These are phyloP conservation scores for Cardinalis cardinalis DNA, from an alignment of 2,113 vertebrate species.

Conservation along the genomic window DNA sequence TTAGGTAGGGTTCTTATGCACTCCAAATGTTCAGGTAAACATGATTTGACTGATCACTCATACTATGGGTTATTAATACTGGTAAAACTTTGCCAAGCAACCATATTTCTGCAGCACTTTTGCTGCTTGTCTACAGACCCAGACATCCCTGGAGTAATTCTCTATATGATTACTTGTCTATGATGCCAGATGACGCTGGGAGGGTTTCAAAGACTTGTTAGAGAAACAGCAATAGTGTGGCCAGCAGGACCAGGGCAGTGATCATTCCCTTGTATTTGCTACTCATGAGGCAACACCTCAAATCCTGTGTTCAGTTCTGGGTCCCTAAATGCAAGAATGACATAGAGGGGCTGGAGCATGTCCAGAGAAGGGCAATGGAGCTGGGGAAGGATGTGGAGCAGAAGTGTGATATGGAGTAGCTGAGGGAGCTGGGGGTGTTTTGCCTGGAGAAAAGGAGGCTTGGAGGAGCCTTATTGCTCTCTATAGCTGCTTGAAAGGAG, in stretches of 20 bases:
- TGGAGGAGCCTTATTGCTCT: background rate
- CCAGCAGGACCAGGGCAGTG: background rate
- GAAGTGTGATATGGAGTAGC: fast-evolving
- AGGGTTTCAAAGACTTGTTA: background rate
- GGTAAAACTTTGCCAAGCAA: background rate
- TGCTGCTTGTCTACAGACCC: background rate
- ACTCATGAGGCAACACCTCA: background rate
- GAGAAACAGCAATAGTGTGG: background rate
- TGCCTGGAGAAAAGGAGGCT: background rate
- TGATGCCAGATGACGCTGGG: background rate
- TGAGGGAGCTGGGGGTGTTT: background rate
- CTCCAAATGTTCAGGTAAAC: background rate
- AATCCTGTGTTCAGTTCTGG: background rate
- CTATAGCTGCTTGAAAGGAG: background rate
- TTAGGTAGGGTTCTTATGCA: background rate
- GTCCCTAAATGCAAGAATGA: background rate
- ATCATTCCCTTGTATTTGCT: fast-evolving
- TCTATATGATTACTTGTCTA: background rate
- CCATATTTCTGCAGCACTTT: background rate
- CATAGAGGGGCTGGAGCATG: fast-evolving
- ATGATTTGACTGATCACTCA: background rate
- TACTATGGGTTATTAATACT: fast-evolving
- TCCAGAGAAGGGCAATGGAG: fast-evolving
- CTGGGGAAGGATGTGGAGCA: background rate
- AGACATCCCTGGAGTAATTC: background rate